These are phyloP conservation scores for Meriones unguiculatus DNA, from an alignment of 2,113 vertebrate genomes.

Conservation along the genomic window DNA sequence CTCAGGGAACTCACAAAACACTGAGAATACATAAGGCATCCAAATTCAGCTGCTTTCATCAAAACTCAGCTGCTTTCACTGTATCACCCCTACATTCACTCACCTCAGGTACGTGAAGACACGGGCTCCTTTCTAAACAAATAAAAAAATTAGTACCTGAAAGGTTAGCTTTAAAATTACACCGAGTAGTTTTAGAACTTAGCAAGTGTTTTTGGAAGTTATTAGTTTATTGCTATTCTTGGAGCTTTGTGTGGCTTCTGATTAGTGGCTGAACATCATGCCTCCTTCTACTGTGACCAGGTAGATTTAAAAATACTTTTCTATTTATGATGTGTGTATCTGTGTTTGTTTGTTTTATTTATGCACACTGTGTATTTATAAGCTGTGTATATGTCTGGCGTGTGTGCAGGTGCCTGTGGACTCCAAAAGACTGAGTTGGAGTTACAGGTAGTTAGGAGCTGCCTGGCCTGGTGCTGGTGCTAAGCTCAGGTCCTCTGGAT, in stretches of 20 bases:
- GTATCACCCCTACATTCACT: background rate
- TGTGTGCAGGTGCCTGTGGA: background rate
- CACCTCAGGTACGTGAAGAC: background rate
- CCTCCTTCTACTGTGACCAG: slow-evolving; percentile 25
- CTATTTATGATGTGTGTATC: background rate
- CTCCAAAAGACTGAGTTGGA: background rate
- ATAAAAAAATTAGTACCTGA: background rate
- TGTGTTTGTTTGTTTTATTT: background rate
- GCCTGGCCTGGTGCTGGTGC: background rate
- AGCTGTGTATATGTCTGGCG: background rate
- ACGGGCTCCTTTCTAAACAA: slow-evolving; percentile 7
- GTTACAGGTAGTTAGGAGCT: background rate
- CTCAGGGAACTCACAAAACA: background rate
- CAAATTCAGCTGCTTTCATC: background rate
- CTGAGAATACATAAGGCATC: background rate
- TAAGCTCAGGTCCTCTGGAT: too few relatives aligned
- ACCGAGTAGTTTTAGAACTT: slow-evolving; percentile 14
- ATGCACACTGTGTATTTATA: background rate
- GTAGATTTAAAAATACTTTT: slow-evolving; percentile 10
- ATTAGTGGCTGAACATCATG: slow-evolving; percentile 9
- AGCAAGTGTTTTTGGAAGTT: slow-evolving; percentile 19
- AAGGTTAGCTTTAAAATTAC: slow-evolving; percentile 41
- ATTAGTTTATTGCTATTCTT: slow-evolving; percentile 23
- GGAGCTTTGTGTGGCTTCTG: slow-evolving; percentile 55
- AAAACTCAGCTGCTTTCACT: background rate